Percentiles rank a stretch among this genome's conserved stretches.
These are phyloP conservation scores for Pseudomyrmex sp. DNA, from an alignment of 1,140 invertebrate species.

Conservation along the genomic window DNA sequence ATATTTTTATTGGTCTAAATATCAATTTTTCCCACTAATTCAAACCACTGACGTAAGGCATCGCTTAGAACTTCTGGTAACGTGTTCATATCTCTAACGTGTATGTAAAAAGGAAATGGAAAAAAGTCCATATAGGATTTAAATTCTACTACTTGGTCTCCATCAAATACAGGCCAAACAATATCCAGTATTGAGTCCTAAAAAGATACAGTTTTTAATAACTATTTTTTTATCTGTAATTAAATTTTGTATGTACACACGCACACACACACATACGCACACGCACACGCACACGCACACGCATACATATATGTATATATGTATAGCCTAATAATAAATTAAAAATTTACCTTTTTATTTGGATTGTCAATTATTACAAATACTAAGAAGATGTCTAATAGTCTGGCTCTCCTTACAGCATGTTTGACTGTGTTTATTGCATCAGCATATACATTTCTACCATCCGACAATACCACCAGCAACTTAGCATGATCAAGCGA, in stretches of 20 bases:
- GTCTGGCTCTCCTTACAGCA: conserved; percentile 92
- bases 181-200: conserved; percentile 97
- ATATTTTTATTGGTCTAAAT: conserved; percentile 63
- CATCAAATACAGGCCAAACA: conserved; percentile 89
- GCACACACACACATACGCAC: no score
- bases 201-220: conserved; percentile 75
- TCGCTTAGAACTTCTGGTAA: conserved; percentile 97
- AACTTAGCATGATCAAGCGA: conserved; percentile 92
- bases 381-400: conserved; percentile 95
- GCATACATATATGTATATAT: no score
- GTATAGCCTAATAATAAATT: no score
- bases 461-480: conserved; percentile 97
- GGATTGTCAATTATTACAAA: conserved; percentile 98
- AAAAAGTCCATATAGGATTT: conserved; percentile 96
- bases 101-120: conserved; percentile 99
- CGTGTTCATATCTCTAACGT: conserved; percentile 94
- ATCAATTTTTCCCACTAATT: conserved; percentile 92
- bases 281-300: no score
- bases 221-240: background rate
- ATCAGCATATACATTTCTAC: conserved; percentile 96
- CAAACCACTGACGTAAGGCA: conserved; percentile 99
- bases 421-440: conserved; percentile 91
- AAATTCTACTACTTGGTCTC: conserved; percentile 87
- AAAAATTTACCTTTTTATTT: conserved; percentile 90
- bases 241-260: background rate